Evolutionary conservation across 2,113 vertebrate species (phyloP).

Genomic region (Myrmecobius fasciatus): DNA sequence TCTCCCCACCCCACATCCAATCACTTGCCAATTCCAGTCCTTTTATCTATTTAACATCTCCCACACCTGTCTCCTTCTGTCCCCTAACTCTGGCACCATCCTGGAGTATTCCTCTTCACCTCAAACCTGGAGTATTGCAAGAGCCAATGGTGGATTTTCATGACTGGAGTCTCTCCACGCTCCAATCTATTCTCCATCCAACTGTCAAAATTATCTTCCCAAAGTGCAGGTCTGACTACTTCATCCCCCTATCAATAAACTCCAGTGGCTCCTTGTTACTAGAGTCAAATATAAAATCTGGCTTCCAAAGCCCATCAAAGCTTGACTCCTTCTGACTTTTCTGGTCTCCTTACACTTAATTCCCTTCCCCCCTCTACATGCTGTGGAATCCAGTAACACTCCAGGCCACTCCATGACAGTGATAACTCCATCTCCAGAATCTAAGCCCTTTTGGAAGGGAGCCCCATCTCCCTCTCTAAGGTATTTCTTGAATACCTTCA

Average conservation of each 20-base stretch:
- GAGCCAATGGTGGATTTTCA: not conserved
- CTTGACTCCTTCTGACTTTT: not conserved
- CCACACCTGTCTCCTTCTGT: not conserved
- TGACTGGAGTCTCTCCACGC: not conserved
- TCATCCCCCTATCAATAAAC: not conserved
- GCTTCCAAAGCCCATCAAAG: not conserved
- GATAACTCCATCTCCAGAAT: not conserved
- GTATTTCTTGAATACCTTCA: not conserved
- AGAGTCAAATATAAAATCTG: not conserved
- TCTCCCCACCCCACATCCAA: not conserved
- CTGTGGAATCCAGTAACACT: not conserved
- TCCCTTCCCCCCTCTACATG: not conserved
- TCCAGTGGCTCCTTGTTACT: not conserved
- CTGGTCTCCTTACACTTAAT: not conserved
- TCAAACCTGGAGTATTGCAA: not conserved
- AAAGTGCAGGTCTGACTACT: not conserved
- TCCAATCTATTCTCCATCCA: not conserved
- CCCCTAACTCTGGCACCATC: not conserved
- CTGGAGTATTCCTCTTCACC: not conserved
- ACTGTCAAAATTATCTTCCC: not conserved
- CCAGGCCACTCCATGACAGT: not conserved
- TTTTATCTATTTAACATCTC: not conserved
- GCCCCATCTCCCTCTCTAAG: not conserved
- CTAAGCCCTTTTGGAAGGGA: not conserved
- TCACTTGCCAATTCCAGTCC: not conserved